These are phyloP conservation scores for Antennarius maculatus DNA, from an alignment of 2,797 vertebrate genomes.

Conservation along the genomic window DNA sequence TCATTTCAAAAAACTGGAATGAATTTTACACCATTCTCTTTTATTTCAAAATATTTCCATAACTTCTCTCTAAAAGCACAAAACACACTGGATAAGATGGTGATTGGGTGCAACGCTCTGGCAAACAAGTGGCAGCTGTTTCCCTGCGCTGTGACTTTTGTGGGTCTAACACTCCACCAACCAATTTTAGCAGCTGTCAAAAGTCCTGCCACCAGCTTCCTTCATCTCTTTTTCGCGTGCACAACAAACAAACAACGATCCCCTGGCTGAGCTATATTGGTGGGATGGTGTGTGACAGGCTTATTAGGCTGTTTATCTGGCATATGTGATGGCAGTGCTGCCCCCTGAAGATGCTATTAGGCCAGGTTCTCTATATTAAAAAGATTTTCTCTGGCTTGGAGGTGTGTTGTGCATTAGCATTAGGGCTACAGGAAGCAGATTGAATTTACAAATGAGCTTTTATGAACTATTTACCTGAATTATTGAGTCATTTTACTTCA, in stretches of 20 bases:
- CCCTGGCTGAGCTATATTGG: slow-evolving; percentile 25
- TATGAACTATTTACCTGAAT: slow-evolving; percentile 1
- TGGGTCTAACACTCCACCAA: slow-evolving; percentile 22
- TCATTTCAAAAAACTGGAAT: slow-evolving; percentile 1
- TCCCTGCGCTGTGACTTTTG: slow-evolving; percentile 32
- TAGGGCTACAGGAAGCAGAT: slow-evolving; percentile 10
- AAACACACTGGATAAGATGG: slow-evolving; percentile 3
- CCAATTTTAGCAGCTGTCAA: slow-evolving; percentile 52
- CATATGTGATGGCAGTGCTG: slow-evolving; percentile 33
- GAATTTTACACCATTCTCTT: slow-evolving; percentile 4
- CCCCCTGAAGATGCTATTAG: slow-evolving; percentile 53
- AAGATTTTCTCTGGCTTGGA: slow-evolving; percentile 51
- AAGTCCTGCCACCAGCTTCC: slow-evolving; percentile 31
- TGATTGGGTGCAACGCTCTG: slow-evolving; percentile 24
- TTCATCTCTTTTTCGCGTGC: slow-evolving; percentile 24
- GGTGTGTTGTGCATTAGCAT: slow-evolving; percentile 6
- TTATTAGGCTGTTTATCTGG: slow-evolving; percentile 57
- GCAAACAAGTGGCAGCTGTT: slow-evolving; percentile 40
- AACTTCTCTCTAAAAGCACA: slow-evolving; percentile 14
- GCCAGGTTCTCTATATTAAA: slow-evolving; percentile 58
- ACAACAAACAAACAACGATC: slow-evolving; percentile 27
- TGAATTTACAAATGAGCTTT: slow-evolving; percentile 9
- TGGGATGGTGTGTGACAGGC: slow-evolving; percentile 14
- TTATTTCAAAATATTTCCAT: slow-evolving; percentile 22
- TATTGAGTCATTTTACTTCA: slow-evolving; percentile 6